Percentiles rank a stretch among this genome's conserved stretches.
These are phyloP conservation scores for Micoletzkya japonica DNA, from an alignment of 2,888 invertebrate species.

Conservation along the genomic window DNA sequence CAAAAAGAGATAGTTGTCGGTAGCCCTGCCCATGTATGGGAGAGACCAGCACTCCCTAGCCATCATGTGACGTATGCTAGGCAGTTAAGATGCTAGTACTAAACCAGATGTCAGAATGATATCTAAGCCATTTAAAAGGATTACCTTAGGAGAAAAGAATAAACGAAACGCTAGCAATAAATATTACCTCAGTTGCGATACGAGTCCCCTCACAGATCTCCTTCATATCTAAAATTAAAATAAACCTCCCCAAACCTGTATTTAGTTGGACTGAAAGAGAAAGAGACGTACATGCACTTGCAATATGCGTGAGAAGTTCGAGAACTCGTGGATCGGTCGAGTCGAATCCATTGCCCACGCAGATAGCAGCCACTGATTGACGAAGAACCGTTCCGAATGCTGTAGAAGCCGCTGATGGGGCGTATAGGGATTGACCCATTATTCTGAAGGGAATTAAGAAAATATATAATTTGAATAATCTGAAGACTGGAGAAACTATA, in stretches of 20 bases:
- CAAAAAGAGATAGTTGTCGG: too few relatives aligned
- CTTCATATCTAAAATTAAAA: conserved; percentile 38
- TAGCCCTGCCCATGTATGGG: too few relatives aligned
- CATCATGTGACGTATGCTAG: too few relatives aligned
- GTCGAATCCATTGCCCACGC: conserved; percentile 21
- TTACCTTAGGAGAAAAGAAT: conserved; percentile 31
- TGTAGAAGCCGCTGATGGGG: conserved; percentile 21
- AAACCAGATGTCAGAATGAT: too few relatives aligned
- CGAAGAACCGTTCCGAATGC: conserved; percentile 26
- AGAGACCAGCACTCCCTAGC: too few relatives aligned
- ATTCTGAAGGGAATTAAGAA: background rate
- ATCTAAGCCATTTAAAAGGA: background rate
- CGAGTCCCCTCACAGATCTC: conserved; percentile 32
- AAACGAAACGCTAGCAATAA: background rate
- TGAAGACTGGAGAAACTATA: too few relatives aligned
- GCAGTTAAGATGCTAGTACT: too few relatives aligned
- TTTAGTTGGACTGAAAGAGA: background rate
- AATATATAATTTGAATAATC: too few relatives aligned
- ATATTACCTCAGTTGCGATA: conserved; percentile 10
- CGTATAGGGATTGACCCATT: conserved; percentile 11
- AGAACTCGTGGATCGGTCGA: conserved; percentile 14
- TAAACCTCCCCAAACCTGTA: background rate
- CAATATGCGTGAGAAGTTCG: conserved; percentile 26
- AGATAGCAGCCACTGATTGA: conserved; percentile 26
- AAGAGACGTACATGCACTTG: conserved; percentile 21